Percentiles rank a stretch among this genome's conserved stretches.
These are phyloP conservation scores for Camponotus fellah DNA, from an alignment of 2,888 invertebrate genomes.

Conservation along the genomic window DNA sequence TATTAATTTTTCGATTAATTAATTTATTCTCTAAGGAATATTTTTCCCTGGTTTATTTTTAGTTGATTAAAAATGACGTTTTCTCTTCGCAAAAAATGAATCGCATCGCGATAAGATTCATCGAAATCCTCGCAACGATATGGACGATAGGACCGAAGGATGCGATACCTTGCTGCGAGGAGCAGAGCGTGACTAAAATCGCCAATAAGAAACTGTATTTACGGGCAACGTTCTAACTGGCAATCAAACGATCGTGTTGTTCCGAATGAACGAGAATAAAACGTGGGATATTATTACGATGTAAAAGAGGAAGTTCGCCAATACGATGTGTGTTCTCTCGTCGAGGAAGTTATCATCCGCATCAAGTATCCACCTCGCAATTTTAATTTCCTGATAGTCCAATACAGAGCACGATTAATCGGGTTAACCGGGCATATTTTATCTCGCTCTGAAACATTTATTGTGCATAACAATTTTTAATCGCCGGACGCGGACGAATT, in stretches of 20 bases:
- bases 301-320: not conserved
- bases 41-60: constrained; percentile 10
- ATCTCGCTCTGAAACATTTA: constrained; percentile 69
- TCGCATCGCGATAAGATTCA: not conserved
- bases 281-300: constrained; percentile 11
- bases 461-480: constrained; percentile 71
- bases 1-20: not conserved
- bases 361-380: constrained; percentile 38
- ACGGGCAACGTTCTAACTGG: not conserved
- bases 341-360: constrained; percentile 22
- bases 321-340: not conserved
- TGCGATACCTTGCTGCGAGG: not conserved
- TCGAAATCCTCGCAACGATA: not conserved
- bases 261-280: constrained; percentile 19
- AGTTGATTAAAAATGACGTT: constrained; percentile 11
- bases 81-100: not conserved
- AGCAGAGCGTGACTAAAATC: constrained; percentile 3
- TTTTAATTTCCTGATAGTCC: constrained; percentile 8
- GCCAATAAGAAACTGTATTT: constrained; percentile 25
- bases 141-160: not conserved
- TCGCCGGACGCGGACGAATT: constrained; percentile 53
- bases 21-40: not conserved
- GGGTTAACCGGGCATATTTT: constrained; percentile 71
- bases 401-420: constrained; percentile 42
- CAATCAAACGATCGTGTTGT: constrained; percentile 33